Base-by-base conservation (phyloP, 2,888 invertebrate species). In the Brachypalpus laphriformis region DNA sequence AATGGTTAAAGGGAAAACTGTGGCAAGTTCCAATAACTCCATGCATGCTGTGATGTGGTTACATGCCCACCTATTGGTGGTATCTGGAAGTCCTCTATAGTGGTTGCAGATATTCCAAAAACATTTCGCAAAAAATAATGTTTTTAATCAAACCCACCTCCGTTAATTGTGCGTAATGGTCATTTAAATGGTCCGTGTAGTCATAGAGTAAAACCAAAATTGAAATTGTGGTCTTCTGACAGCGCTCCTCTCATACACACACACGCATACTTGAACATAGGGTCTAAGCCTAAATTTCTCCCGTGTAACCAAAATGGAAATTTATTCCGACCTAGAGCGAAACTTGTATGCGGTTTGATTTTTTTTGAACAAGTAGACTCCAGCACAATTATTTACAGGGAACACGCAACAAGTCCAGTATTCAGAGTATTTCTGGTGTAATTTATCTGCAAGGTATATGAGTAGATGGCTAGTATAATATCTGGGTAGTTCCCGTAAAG, bases 81-180 rank as follows among this genome's bases (percentile, higher is more conserved):
- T 9, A 14, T 34, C n/a, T 11, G 3, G 0, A 4, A 7, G 18
- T 22, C 20, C 49, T 49, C 28, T 49, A 8, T 7, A 28, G 71
- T 59, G 57, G 71, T 37, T 11, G 20, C 34, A 2, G 31, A 40
- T 28, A 31, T 18, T 14, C 34, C 47, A n/a, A 31, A 61, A 40
- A 34, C 18, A 5, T 45, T 18, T n/a, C 31, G 31, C n/a, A 40
- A 40, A 14, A n/a, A 7, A 18, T 4, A 14, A 31, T 25, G 57
- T 45, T 75, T 63, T 57, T 65, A 75, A 75, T 75, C 65, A 66
- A 66, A 56, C 37, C 57, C 37, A 42, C 45, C 25, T 25, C 18
- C 57, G 65, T 66, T 75, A 66, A 66, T 75, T 75, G 75, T 66
- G 75, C 75, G 54, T 75, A 57, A 75, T 66, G 57, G 45, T 45